Evolutionary conservation across 2,888 invertebrate genomes (phyloP).

Genomic region (Steinernema hermaphroditum): DNA sequence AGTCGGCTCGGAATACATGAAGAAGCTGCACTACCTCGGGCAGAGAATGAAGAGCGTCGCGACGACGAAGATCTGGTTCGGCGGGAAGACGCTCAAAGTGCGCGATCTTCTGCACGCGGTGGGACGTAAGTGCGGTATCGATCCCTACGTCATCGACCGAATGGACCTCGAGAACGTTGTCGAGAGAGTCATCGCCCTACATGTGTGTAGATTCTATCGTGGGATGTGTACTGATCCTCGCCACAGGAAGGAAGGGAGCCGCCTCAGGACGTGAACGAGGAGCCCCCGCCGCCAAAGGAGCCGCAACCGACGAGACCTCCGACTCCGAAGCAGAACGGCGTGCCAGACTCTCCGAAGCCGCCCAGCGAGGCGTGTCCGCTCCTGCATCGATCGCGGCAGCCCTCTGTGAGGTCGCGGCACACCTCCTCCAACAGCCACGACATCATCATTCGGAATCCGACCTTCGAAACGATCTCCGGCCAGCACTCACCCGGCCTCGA

Average conservation of each 20-base stretch:
- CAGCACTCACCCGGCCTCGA: conserved; percentile 12
- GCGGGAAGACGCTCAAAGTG: conserved; percentile 64
- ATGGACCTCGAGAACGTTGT: conserved; percentile 65
- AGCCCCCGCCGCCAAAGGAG: conserved; percentile 43
- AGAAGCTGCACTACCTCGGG: conserved; percentile 64
- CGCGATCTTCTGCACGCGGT: conserved; percentile 64
- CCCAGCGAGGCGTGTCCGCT: conserved; percentile 15
- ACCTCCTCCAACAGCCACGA: conserved; percentile 38
- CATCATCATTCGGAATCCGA: conserved; percentile 49
- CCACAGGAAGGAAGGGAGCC: conserved; percentile 60
- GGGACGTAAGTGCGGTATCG: conserved; percentile 65
- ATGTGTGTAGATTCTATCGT: conserved; percentile 41
- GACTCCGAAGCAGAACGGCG: conserved; percentile 1
- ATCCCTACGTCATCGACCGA: conserved; percentile 61
- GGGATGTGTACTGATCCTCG: not conserved
- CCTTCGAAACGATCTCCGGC: conserved; percentile 47
- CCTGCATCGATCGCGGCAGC: conserved; percentile 3
- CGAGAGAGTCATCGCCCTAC: conserved; percentile 62
- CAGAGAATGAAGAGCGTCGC: conserved; percentile 64
- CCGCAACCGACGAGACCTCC: conserved; percentile 36
- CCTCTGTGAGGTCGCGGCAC: not conserved
- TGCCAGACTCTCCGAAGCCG: conserved; percentile 6
- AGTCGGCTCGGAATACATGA: conserved; percentile 65
- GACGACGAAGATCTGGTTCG: conserved; percentile 64
- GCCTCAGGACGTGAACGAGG: conserved; percentile 62